A percentile compares a stretch with the other conserved stretches of the same genome.
Conservation (phyloP, 30 jellyfish, hydroid and myxozoan genomes). For the Morbakka virulenta region DNA sequence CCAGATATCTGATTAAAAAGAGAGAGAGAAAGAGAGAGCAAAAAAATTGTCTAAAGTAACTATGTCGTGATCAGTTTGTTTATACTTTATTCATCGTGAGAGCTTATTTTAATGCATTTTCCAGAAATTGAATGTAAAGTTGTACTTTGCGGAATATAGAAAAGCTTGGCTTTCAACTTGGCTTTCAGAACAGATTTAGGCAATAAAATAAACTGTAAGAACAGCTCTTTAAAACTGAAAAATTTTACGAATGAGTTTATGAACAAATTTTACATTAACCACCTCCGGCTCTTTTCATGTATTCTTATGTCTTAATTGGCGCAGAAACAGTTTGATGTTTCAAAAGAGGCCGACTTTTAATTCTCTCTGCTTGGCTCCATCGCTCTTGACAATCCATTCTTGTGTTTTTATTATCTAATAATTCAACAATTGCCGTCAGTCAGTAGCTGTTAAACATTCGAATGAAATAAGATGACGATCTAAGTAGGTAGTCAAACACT, state of each 20-base stretch:
- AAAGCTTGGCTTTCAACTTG: too few relatives aligned
- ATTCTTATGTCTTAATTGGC: background rate
- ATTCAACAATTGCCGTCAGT: background rate
- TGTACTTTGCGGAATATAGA: too few relatives aligned
- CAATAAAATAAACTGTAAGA: too few relatives aligned
- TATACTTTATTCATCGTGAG: too few relatives aligned
- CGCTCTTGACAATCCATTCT: background rate
- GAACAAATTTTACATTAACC: background rate
- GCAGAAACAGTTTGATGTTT: background rate
- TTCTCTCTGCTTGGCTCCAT: background rate
- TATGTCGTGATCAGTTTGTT: too few relatives aligned
- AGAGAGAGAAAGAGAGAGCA: too few relatives aligned
- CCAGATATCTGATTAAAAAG: too few relatives aligned
- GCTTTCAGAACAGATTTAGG: too few relatives aligned
- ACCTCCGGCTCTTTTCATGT: background rate
- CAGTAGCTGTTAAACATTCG: background rate
- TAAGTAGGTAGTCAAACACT: background rate
- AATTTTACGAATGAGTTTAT: background rate
- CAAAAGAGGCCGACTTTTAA: background rate
- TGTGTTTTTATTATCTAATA: background rate
- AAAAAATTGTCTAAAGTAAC: too few relatives aligned
- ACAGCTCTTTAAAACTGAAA: background rate
- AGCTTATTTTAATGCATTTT: too few relatives aligned
- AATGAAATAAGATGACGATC: background rate
- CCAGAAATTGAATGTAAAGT: too few relatives aligned